A percentile compares a stretch with the other conserved stretches of the same genome.
These are phyloP conservation scores for Nysson spinosus DNA, from an alignment of 2,888 invertebrate genomes.

Conservation along the genomic window DNA sequence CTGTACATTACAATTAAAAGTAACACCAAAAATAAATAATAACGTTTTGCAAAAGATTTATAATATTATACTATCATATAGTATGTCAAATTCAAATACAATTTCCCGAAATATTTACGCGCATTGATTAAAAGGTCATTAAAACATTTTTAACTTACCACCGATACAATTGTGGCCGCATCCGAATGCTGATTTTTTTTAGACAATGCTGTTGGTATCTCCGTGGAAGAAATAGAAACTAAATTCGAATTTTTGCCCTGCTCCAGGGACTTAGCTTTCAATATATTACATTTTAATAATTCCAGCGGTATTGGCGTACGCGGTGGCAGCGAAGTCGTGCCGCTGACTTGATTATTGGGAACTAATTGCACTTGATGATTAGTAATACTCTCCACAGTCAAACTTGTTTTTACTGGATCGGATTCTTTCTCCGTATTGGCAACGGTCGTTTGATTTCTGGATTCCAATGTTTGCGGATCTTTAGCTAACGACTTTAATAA, in stretches of 20 bases:
- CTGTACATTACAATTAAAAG: too few species aligned
- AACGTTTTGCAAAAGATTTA: too few species aligned
- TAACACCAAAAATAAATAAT: too few species aligned
- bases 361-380: conserved; percentile 79
- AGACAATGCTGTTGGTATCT: conserved; percentile 71
- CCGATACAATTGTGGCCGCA: conserved; percentile 86
- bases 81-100: too few species aligned
- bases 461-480: conserved; percentile 82
- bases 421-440: conserved; percentile 80
- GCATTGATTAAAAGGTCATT: too few species aligned
- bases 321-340: conserved; percentile 77
- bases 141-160: conserved; percentile 80
- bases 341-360: conserved; percentile 85
- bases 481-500: conserved; percentile 87
- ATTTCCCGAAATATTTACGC: too few species aligned
- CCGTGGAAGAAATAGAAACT: conserved; percentile 74
- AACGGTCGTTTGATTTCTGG: conserved; percentile 80
- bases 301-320: conserved; percentile 89
- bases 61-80: background rate
- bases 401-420: conserved; percentile 83
- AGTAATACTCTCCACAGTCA: conserved; percentile 79
- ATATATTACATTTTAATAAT: conserved; percentile 95
- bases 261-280: conserved; percentile 87
- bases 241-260: conserved; percentile 77
- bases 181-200: conserved; percentile 74